phyloP scores from a whole-genome alignment of 30 jellyfish, hydroid and myxozoan genomes.

The Aurelia sp. region DNA sequence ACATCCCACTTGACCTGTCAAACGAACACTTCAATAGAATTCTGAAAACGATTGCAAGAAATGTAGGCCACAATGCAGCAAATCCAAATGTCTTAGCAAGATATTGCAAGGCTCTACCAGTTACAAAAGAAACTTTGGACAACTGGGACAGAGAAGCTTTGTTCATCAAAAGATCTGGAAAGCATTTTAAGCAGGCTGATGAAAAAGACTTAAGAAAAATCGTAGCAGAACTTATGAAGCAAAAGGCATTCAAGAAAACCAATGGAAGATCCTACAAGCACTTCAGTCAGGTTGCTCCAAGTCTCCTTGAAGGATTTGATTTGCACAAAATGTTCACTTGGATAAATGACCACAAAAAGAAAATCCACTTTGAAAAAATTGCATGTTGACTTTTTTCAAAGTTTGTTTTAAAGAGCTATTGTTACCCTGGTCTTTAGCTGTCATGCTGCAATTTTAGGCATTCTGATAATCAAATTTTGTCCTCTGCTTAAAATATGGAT shows the following conservation, averaged over 20 bases:
- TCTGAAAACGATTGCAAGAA: constrained; percentile 11
- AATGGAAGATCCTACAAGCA: constrained; percentile 21
- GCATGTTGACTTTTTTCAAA: too few species aligned
- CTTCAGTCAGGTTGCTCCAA: constrained; percentile 21
- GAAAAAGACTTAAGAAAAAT: constrained; percentile 28
- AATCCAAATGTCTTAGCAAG: constrained; percentile 10
- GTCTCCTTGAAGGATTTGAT: constrained; percentile 43
- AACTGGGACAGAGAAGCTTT: constrained; percentile 24
- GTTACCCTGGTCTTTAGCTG: too few species aligned
- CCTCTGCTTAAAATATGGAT: too few species aligned
- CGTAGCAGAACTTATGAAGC: constrained; percentile 21
- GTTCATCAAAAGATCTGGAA: constrained; percentile 42
- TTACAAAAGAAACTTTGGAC: constrained; percentile 24
- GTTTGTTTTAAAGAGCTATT: too few species aligned
- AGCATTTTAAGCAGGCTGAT: constrained; percentile 18
- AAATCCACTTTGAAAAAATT: too few species aligned
- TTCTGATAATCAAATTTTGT: too few species aligned
- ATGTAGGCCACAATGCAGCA: constrained; percentile 39
- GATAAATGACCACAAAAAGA: constrained; percentile 29
- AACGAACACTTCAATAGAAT: constrained; percentile 27
- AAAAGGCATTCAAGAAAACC: constrained; percentile 26
- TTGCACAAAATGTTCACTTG: constrained; percentile 22
- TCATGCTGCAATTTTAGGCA: too few species aligned
- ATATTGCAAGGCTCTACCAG: constrained; percentile 28
- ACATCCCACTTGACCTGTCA: constrained; percentile 68